Percentiles rank a stretch among this genome's conserved stretches.
These are phyloP conservation scores for Alaudala cheleensis DNA, from an alignment of 2,113 vertebrate species.

Conservation along the genomic window DNA sequence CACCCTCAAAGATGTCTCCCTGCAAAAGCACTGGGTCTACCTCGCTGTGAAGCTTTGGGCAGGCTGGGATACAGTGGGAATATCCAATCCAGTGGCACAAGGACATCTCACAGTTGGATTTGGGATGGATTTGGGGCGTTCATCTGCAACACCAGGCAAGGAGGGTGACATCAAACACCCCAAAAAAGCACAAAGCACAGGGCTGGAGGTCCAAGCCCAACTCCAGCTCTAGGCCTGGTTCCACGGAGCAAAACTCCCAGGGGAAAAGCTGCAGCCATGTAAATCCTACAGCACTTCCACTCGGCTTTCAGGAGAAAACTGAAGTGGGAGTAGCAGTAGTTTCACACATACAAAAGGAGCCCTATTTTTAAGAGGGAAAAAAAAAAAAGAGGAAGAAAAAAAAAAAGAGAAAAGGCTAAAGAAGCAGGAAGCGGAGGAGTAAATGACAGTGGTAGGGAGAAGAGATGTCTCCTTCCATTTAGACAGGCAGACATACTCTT, in stretches of 20 bases:
- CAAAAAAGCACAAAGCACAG: neutral
- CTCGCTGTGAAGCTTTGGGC: neutral
- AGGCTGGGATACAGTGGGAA: neutral
- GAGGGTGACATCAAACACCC: neutral
- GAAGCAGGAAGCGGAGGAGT: conserved; percentile 50
- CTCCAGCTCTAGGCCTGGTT: neutral
- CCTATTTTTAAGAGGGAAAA: neutral
- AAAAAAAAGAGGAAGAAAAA: rapidly evolving
- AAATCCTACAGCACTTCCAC: neutral
- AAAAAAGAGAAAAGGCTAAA: neutral
- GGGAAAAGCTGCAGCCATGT: neutral
- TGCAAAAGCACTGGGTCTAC: neutral
- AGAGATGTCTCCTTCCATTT: conserved; percentile 65
- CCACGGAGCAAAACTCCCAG: neutral
- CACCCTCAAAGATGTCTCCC: neutral
- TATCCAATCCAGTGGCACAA: rapidly evolving
- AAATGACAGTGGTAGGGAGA: conserved; percentile 46
- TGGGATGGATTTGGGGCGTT: neutral
- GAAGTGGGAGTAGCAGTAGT: neutral
- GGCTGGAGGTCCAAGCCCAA: neutral
- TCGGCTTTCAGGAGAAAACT: neutral
- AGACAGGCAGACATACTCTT: conserved; percentile 47
- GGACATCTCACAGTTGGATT: neutral
- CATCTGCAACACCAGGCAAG: neutral
- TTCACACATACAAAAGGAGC: conserved; percentile 28